Evolutionary conservation across 2,113 vertebrate genomes (phyloP).

Genomic region (Nymphicus hollandicus): DNA sequence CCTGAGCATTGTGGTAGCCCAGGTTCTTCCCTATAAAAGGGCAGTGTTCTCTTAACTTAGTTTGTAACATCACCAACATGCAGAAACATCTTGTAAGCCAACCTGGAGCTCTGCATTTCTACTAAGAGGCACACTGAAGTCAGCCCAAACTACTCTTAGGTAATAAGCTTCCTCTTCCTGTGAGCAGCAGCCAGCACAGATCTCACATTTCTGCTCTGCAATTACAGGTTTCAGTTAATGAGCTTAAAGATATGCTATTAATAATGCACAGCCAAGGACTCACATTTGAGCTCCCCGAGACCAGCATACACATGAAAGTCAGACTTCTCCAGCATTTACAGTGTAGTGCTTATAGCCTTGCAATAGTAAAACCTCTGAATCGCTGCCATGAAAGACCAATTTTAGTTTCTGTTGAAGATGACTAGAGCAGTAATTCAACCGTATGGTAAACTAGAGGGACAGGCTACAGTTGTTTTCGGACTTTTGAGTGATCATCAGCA

Average conservation of each 20-base stretch:
- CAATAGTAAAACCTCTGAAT: background rate
- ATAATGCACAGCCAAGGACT: background rate
- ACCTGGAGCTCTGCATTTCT: background rate
- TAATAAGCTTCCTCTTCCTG: background rate
- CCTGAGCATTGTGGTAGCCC: background rate
- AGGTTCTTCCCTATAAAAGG: background rate
- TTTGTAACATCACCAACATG: background rate
- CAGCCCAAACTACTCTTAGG: background rate
- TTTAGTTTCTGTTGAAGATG: background rate
- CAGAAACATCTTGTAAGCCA: background rate
- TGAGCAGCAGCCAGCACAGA: background rate
- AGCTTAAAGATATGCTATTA: background rate
- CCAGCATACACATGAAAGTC: background rate
- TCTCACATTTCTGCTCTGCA: background rate
- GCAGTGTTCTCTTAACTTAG: background rate
- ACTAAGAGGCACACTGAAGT: background rate
- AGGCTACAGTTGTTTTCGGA: background rate
- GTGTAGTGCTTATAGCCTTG: background rate
- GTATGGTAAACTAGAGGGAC: background rate
- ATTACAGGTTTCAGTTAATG: background rate
- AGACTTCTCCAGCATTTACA: background rate
- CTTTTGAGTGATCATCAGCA: background rate
- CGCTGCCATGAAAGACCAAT: fast-evolving
- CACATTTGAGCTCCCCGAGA: background rate
- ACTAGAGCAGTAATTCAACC: background rate